A percentile compares a stretch with the other conserved stretches of the same genome.
phyloP scores from a whole-genome alignment of 2,888 invertebrate genomes.

The Artemia sinica region DNA sequence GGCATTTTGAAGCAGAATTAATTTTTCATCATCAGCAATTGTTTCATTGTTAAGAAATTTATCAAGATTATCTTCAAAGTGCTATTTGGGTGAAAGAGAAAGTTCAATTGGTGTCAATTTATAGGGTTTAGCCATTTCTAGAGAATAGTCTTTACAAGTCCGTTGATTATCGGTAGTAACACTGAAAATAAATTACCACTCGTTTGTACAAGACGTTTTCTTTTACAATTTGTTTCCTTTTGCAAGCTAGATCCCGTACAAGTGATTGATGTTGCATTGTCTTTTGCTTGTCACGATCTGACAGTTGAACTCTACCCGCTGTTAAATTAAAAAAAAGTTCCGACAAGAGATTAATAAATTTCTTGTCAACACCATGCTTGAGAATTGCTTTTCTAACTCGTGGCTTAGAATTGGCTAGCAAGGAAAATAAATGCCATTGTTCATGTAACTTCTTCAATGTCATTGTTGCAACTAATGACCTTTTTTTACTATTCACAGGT shows the following conservation, averaged over 20 bases:
- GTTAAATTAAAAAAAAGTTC: background rate
- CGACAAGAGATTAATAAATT: background rate
- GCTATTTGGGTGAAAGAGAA: too few relatives aligned
- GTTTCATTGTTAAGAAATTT: too few relatives aligned
- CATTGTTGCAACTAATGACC: conserved; percentile 1
- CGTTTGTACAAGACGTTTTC: background rate
- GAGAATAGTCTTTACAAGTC: too few relatives aligned
- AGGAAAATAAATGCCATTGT: background rate
- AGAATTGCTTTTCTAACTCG: background rate
- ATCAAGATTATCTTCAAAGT: too few relatives aligned
- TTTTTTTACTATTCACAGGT: background rate
- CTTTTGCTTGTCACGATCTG: background rate
- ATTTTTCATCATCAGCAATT: too few relatives aligned
- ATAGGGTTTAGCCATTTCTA: too few relatives aligned
- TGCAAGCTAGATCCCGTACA: background rate
- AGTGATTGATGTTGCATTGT: background rate
- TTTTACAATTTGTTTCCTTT: background rate
- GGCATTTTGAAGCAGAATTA: too few relatives aligned
- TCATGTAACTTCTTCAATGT: background rate
- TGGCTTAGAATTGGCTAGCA: background rate
- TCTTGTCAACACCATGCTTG: background rate
- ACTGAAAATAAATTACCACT: background rate
- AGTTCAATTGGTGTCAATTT: too few relatives aligned
- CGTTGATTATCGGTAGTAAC: background rate
- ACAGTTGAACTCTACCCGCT: background rate